Evolutionary conservation across 2,888 invertebrate genomes (phyloP), one percentile per base, ranked within the genome.

Genomic region (Silvanus unidentatus): DNA sequence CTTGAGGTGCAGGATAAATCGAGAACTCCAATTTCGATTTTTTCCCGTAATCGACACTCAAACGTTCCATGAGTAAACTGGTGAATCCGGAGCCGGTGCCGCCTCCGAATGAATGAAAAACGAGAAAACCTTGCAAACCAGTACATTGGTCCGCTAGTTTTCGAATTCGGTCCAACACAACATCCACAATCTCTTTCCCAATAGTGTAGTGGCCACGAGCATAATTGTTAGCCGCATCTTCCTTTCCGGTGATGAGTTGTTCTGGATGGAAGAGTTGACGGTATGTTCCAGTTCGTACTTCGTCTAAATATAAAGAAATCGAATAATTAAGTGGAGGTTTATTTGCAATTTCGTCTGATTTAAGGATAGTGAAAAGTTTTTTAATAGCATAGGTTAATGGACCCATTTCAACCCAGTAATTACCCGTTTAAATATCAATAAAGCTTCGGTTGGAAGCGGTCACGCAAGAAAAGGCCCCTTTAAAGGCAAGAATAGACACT

Each of bases 31-130:
- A 77, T 69, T 94, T 94, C 42, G 90, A 90, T 73, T 93, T 94
- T 74, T 92, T 94, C 54, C 93, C 92, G 71, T 93, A 95, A 72
- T 93, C 92, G 1, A 92, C 89, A 38, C 88, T 88, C 30, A 96
- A 79, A 39, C 89, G 79, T 73, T 95, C 92, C 93, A 94, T 93
- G 49, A 95, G 76, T 53, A 95, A 77, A 2, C 93, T 92, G 1
- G 92, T 91, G 73, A 95, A 95, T 13, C 95, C 95, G 28, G 89
- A 92, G 41, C 92, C 94, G 55, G 91, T 94, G 55, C 93, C 93
- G 51, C 84, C 88, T 47, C 85, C 93, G 67, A 94, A 94, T 10
- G 91, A 91, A 72, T 94, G 94, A 77, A 94, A 94, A 58, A 95
- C 86, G 61, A 94, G 78, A 74, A 94, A 94, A 16, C 93, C 93